Conservation (phyloP, 2,888 invertebrate species). For the Mimumesa dahlbomi region DNA sequence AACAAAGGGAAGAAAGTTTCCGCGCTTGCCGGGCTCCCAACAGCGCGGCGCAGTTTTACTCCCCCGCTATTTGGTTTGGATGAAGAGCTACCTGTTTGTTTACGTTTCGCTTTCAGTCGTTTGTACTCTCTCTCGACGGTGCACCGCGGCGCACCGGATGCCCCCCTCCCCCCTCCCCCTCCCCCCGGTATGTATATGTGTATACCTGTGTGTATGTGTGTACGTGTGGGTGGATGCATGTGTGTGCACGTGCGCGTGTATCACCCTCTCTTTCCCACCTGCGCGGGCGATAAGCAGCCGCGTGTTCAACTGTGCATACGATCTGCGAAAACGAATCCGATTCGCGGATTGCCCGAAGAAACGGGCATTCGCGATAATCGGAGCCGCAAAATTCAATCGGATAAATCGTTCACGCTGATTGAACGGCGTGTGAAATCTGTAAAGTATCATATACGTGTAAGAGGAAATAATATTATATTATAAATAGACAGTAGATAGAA, state of each 20-base stretch:
- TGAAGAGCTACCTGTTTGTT: constrained; percentile 75
- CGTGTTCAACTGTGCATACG: constrained; percentile 60
- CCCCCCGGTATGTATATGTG: too few species aligned
- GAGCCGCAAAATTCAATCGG: too few species aligned
- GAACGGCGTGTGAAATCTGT: too few species aligned
- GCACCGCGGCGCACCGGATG: constrained; percentile 44
- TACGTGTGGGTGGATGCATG: too few species aligned
- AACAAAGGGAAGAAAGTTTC: constrained; percentile 66
- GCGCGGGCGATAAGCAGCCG: constrained; percentile 55
- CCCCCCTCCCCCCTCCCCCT: neutral
- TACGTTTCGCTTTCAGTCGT: constrained; percentile 71
- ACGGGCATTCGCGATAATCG: too few species aligned
- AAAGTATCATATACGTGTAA: too few species aligned
- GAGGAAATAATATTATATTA: too few species aligned
- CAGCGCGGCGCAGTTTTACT: constrained; percentile 66
- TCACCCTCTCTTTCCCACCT: neutral
- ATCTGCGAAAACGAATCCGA: constrained; percentile 60
- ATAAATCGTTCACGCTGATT: too few species aligned
- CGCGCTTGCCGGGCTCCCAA: constrained; percentile 47
- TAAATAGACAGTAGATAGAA: too few species aligned
- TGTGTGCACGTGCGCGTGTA: too few species aligned
- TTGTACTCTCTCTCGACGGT: constrained; percentile 64
- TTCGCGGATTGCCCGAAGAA: constrained; percentile 56
- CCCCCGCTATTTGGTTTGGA: constrained; percentile 71
- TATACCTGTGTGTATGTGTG: too few species aligned